These are phyloP conservation scores for Poecilia velifera DNA, from an alignment of 2,797 vertebrate species.

Conservation along the genomic window DNA sequence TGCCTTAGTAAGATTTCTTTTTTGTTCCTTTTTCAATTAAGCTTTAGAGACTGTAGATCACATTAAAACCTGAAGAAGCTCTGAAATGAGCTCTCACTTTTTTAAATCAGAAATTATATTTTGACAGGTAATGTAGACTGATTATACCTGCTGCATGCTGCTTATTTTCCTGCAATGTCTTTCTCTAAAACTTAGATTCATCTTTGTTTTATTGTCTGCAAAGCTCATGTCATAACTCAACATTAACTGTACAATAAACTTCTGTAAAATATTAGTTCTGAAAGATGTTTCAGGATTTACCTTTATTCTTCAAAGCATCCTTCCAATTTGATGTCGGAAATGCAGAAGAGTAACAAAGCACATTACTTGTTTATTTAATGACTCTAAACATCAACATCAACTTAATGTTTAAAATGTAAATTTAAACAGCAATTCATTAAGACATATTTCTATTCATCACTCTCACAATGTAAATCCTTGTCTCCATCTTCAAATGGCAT, in stretches of 20 bases:
- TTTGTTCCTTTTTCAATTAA: not conserved
- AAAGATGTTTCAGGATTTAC: conserved; percentile 6
- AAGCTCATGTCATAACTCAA: conserved; percentile 5
- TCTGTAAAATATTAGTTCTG: not conserved
- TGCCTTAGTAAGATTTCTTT: not conserved
- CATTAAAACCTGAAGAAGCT: not conserved
- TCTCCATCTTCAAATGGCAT: conserved; percentile 87
- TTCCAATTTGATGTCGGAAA: conserved; percentile 22
- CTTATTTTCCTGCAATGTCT: not conserved
- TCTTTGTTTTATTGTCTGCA: conserved; percentile 12
- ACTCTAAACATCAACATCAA: conserved; percentile 34
- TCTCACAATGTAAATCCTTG: conserved; percentile 84
- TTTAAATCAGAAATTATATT: not conserved
- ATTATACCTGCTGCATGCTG: not conserved
- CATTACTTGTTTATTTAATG: not conserved
- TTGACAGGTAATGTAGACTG: not conserved
- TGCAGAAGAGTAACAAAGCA: not conserved
- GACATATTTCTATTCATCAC: conserved; percentile 57
- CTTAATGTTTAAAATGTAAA: conserved; percentile 44
- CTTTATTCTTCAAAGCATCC: not conserved
- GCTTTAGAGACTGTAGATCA: not conserved
- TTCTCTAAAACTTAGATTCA: conserved; percentile 6
- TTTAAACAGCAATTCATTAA: conserved; percentile 43
- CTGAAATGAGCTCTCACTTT: not conserved
- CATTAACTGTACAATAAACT: conserved; percentile 4